Percentiles rank a stretch among this genome's conserved stretches.
Evolutionary conservation across 2,113 vertebrate genomes (phyloP).

Genomic region (Cyphotilapia sp.): DNA sequence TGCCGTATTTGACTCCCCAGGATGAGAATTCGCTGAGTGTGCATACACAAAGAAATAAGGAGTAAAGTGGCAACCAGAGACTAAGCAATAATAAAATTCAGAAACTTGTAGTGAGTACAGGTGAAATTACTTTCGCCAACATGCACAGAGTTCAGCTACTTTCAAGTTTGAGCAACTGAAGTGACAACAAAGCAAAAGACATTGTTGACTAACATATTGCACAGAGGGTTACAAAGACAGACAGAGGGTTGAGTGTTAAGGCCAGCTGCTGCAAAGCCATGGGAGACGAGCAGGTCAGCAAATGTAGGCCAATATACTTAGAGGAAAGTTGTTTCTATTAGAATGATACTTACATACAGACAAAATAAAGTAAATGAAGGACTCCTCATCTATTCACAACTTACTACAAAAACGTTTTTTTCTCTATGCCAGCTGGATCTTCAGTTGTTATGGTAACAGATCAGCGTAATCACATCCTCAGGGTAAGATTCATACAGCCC

Average conservation of each 20-base stretch:
- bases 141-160: not conserved
- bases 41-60: not conserved
- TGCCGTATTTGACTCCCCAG: not conserved
- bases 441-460: constrained; percentile 41
- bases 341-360: not conserved
- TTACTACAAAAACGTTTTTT: not conserved
- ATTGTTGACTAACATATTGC: not conserved
- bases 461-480: not conserved
- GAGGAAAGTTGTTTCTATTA: not conserved
- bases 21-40: not conserved
- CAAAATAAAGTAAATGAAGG: not conserved
- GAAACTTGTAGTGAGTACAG: not conserved
- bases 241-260: not conserved
- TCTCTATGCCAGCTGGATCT: not conserved
- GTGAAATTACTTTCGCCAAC: not conserved
- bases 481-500: not conserved
- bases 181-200: not conserved
- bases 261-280: not conserved
- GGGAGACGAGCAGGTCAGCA: not conserved
- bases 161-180: not conserved
- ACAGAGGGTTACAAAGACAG: not conserved
- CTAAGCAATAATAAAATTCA: not conserved
- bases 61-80: not conserved
- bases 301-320: not conserved
- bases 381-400: not conserved